Conservation (phyloP, 2,888 invertebrate genomes). For the Seira musarum region DNA sequence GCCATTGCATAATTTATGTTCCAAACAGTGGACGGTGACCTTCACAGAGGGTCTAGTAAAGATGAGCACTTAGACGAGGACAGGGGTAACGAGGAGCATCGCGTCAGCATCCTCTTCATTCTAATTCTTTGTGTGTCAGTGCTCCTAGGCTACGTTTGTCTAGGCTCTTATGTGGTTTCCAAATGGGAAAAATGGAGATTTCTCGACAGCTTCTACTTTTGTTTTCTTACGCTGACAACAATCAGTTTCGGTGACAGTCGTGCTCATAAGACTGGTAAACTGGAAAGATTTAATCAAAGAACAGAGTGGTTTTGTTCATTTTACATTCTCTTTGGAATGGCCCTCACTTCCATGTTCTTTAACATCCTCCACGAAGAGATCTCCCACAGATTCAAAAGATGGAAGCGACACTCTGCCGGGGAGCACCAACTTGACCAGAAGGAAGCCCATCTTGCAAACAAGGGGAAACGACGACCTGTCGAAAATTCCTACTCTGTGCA, state of each 20-base stretch:
- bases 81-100: conserved; percentile 76
- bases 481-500: conserved; percentile 70
- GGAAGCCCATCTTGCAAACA: conserved; percentile 54
- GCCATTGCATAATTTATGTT: conserved; percentile 68
- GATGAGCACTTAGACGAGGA: conserved; percentile 62
- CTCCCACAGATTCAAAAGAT: conserved; percentile 82
- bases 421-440: conserved; percentile 58
- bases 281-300: conserved; percentile 72
- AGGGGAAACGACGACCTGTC: conserved; percentile 66
- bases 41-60: conserved; percentile 47
- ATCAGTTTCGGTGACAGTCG: conserved; percentile 86
- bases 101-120: conserved; percentile 90
- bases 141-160: conserved; percentile 86
- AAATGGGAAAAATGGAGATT: conserved; percentile 76
- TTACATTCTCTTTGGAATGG: conserved; percentile 89
- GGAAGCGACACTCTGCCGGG: conserved; percentile 63
- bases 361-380: conserved; percentile 92
- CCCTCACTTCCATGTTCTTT: conserved; percentile 91
- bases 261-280: conserved; percentile 67
- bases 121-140: conserved; percentile 90
- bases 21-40: conserved; percentile 62
- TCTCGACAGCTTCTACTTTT: conserved; percentile 74
- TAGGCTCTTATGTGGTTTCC: conserved; percentile 75
- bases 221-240: conserved; percentile 74
- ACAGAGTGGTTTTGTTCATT: conserved; percentile 92